Evolutionary conservation across 2,113 vertebrate genomes (phyloP), one percentile per base, ranked within the genome.

Genomic region (Acrocephalus arundinaceus): DNA sequence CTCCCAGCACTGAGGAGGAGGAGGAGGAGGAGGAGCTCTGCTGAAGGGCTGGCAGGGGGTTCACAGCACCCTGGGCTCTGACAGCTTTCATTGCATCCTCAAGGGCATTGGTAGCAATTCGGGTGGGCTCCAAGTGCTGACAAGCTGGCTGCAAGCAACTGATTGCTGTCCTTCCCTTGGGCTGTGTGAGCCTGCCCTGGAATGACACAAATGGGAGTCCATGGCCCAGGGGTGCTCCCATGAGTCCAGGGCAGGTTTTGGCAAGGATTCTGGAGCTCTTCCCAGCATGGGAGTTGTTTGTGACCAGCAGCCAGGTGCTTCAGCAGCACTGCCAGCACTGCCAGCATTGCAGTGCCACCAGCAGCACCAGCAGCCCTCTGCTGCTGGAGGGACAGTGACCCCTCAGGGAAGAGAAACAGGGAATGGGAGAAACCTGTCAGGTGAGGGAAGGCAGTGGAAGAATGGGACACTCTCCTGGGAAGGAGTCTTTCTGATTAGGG

Each of bases 81-180:
- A 25, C 4, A 45, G 22, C 23, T 79, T 37, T 37, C 16, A 14
- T 7, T 62, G 48, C 54, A 23, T 27, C 45, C 18, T 9, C 7
- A 23, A 9, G 37, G 37, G 22, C 1, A 23, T 39, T 21, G 39
- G 24, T 11, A 39, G 25, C 18, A 55, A 76, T 33, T 6, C 5
- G 2, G 3, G 10, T 37, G 46, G 11, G n/a, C 20, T 71, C 3
- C 0, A 27, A 43, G 10, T 10, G 33, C 52, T n/a, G 6, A 1
- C 35, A 21, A 11, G 15, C n/a, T 17, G n/a, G 51, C 33, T 62
- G 67, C n/a, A 68, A 80, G 43, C 11, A 16, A 1, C 37, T 22
- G 5, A 2, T 17, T 7, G 16, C 6, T 48, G 25, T 33, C 37
- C 45, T 72, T 17, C 59, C 19, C 1, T 13, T 7, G 37, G n/a